phyloP scores from a whole-genome alignment of 2,113 vertebrate species.

The Lasiurus borealis region DNA sequence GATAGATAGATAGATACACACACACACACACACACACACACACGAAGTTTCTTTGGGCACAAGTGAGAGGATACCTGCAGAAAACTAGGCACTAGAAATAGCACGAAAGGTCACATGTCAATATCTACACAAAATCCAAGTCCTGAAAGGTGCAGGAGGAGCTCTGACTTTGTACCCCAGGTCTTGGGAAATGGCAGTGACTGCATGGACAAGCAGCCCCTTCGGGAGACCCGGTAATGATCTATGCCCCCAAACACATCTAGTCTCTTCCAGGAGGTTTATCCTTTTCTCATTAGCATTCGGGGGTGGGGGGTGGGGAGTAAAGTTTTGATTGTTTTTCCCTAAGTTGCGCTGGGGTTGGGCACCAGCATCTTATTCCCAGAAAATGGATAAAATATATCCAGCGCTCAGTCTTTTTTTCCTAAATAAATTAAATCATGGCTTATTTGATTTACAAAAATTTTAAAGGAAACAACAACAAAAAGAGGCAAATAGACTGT shows the following conservation, averaged over 20 bases:
- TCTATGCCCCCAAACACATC: background rate
- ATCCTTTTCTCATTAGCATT: background rate
- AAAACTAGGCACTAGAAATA: background rate
- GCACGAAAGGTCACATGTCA: background rate
- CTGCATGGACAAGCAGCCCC: background rate
- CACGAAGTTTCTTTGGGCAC: background rate
- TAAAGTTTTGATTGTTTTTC: slow-evolving; percentile 75
- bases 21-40: background rate
- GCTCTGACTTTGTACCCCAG: background rate
- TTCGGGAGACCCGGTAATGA: background rate
- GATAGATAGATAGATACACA: background rate
- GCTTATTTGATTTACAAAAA: slow-evolving; percentile 74
- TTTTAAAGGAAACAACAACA: slow-evolving; percentile 5
- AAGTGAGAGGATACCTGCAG: background rate
- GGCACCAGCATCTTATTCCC: slow-evolving; percentile 69
- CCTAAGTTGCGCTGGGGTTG: slow-evolving; percentile 41
- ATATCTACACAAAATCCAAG: background rate
- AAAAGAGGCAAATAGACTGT: slow-evolving; percentile 41
- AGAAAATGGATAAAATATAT: slow-evolving; percentile 69
- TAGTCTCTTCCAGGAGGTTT: background rate
- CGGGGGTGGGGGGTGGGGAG: background rate
- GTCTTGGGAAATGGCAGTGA: background rate
- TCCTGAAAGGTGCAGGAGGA: background rate
- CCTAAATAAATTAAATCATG: slow-evolving; percentile 74
- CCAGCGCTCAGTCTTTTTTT: background rate